Conservation (phyloP, 2,113 vertebrate genomes). For the Heteronetta atricapilla region DNA sequence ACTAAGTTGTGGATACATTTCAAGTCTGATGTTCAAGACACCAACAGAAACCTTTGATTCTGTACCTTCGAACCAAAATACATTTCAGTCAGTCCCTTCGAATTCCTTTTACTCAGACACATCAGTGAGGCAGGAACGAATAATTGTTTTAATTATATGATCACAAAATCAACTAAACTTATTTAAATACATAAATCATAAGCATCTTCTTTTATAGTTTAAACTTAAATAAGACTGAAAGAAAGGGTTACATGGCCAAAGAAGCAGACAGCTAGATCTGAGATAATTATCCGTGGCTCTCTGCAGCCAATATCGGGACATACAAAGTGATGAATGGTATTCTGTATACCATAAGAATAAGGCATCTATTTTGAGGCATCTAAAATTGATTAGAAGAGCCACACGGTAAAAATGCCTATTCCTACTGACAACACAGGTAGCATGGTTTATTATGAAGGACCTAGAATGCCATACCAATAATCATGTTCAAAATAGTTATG, state of each 20-base stretch:
- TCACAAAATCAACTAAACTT: not conserved
- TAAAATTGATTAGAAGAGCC: not conserved
- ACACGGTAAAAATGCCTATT: not conserved
- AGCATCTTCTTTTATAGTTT: not conserved
- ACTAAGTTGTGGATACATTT: conserved; percentile 89
- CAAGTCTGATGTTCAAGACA: conserved; percentile 90
- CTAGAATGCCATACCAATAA: not conserved
- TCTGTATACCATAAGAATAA: not conserved
- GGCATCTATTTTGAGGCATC: not conserved
- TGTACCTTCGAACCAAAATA: conserved; percentile 82
- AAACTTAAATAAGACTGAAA: not conserved
- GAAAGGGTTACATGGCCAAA: not conserved
- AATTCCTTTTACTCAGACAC: not conserved
- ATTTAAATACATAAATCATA: not conserved
- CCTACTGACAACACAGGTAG: not conserved
- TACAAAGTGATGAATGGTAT: not conserved
- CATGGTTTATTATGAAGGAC: not conserved
- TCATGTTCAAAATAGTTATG: not conserved
- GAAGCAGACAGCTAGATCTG: not conserved
- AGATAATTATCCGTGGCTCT: not conserved
- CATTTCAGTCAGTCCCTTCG: conserved; percentile 26
- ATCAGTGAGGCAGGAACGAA: not conserved
- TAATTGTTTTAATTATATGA: not conserved
- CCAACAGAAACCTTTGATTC: conserved; percentile 94
- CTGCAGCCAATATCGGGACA: not conserved